phyloP scores from a whole-genome alignment of 2,888 invertebrate species.

The Chrysolina haemoptera region DNA sequence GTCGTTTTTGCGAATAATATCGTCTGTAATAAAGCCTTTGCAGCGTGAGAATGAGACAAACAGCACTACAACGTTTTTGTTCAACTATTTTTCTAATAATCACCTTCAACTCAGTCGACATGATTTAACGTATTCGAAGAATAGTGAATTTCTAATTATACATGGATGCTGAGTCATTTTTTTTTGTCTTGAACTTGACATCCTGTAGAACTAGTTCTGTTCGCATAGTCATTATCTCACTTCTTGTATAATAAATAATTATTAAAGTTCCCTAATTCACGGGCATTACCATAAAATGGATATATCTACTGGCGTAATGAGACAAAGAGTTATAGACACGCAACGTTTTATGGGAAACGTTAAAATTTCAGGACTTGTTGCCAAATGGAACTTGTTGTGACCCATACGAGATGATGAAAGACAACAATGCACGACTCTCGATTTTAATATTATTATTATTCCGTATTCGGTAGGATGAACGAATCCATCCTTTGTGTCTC shows the following conservation, averaged over 20 bases:
- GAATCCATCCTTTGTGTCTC: not conserved
- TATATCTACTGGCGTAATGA: slow-evolving; percentile 31
- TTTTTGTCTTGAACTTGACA: slow-evolving; percentile 35
- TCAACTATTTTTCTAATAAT: not conserved
- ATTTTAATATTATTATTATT: slow-evolving; percentile 1
- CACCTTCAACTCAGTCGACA: not conserved
- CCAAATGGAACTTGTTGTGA: not conserved
- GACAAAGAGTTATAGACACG: slow-evolving; percentile 28
- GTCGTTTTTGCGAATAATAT: not conserved
- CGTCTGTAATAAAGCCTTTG: slow-evolving; percentile 8
- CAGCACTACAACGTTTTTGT: not conserved
- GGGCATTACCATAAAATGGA: slow-evolving; percentile 35
- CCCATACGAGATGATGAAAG: slow-evolving; percentile 6
- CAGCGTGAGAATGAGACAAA: slow-evolving; percentile 10
- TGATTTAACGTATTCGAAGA: slow-evolving; percentile 16
- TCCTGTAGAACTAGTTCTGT: slow-evolving; percentile 40
- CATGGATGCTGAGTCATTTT: slow-evolving; percentile 14
- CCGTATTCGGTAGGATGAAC: not conserved
- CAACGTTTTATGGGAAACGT: slow-evolving; percentile 19
- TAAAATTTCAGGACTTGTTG: slow-evolving; percentile 7
- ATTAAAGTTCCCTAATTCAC: slow-evolving; percentile 37
- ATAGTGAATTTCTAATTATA: slow-evolving; percentile 20
- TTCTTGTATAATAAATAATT: slow-evolving; percentile 37
- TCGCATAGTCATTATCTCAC: slow-evolving; percentile 36
- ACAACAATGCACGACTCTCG: not conserved